Evolutionary conservation across 2,797 vertebrate species (phyloP).

Genomic region (Falco berigora): DNA sequence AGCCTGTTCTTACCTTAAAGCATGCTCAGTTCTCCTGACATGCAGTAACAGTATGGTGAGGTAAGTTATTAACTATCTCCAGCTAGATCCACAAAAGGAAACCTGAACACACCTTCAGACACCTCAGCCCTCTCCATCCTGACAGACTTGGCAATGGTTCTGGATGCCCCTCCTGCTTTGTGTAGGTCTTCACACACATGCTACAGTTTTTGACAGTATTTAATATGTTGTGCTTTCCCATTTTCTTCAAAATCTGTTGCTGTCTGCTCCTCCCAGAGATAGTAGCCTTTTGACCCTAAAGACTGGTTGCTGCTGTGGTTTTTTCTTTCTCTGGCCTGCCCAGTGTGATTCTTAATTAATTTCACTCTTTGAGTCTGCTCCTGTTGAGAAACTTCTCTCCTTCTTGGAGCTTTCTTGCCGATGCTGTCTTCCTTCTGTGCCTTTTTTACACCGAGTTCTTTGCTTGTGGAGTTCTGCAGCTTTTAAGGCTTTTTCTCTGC

Average conservation of each 20-base stretch:
- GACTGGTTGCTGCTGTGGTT: neutral
- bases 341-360: neutral
- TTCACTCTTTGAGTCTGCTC: neutral
- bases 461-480: neutral
- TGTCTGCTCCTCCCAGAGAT: neutral
- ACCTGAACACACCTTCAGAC: neutral
- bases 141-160: neutral
- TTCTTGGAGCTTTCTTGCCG: neutral
- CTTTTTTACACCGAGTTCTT: neutral
- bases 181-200: neutral
- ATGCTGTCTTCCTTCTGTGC: neutral
- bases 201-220: neutral
- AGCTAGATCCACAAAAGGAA: neutral
- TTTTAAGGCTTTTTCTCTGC: neutral
- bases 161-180: neutral
- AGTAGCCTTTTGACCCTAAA: neutral
- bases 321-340: neutral
- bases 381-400: neutral
- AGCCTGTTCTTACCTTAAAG: neutral
- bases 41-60: neutral
- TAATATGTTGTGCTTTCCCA: neutral
- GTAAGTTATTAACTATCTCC: neutral
- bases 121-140: neutral
- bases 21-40: neutral
- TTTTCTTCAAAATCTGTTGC: neutral